phyloP scores from a whole-genome alignment of 1,140 invertebrate species.

The Apocrypta bakeri region DNA sequence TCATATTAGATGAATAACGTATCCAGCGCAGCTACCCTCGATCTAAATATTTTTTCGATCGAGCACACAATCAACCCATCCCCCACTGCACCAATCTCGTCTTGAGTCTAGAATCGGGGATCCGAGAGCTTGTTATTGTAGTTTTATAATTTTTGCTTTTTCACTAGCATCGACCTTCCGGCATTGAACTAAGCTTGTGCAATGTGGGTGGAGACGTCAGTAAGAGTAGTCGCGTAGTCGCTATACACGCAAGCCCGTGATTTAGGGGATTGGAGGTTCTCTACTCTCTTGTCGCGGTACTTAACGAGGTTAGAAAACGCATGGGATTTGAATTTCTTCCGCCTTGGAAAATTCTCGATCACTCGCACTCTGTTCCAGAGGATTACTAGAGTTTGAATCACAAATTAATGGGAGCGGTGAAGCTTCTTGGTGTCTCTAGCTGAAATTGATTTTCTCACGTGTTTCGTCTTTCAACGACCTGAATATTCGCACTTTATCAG shows the following conservation, averaged over 20 bases:
- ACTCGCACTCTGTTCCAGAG: constrained; percentile 4
- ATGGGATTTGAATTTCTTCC: constrained; percentile 20
- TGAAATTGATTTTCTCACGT: constrained; percentile 16
- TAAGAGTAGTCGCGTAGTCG: background rate
- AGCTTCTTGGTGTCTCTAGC: background rate
- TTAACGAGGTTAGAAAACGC: constrained; percentile 30
- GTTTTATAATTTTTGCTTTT: constrained; percentile 49
- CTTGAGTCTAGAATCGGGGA: too few relatives aligned
- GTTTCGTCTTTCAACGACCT: background rate
- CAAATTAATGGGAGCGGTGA: constrained; percentile 55
- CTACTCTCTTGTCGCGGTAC: background rate
- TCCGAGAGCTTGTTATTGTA: background rate
- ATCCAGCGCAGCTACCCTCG: too few relatives aligned
- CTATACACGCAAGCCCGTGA: constrained; percentile 10
- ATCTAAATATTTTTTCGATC: too few relatives aligned
- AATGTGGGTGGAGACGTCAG: background rate
- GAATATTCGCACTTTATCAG: background rate
- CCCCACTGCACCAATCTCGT: too few relatives aligned
- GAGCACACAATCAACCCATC: too few relatives aligned
- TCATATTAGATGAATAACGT: too few relatives aligned
- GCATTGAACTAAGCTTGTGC: too few relatives aligned
- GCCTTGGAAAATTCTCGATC: background rate
- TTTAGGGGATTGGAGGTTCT: constrained; percentile 10
- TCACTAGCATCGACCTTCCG: constrained; percentile 40
- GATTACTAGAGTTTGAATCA: constrained; percentile 55